A percentile compares a stretch with the other conserved stretches of the same genome.
Conservation (phyloP, 2,888 invertebrate genomes). For the Operophtera brumata region DNA sequence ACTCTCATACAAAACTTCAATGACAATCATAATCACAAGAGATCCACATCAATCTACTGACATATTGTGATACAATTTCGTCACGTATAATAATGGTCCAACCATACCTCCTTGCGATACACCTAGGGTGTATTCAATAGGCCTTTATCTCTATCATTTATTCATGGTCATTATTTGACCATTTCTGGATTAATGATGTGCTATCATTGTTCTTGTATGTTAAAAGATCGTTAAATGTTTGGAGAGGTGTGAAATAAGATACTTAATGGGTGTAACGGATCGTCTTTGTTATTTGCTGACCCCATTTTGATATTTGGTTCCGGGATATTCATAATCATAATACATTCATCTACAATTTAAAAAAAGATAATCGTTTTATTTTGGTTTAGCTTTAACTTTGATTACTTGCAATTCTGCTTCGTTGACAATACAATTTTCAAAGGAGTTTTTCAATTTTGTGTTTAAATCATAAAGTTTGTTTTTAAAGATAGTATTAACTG, state of each 20-base stretch:
- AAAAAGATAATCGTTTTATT: slow-evolving; percentile 18
- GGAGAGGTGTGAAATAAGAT: slow-evolving; percentile 74
- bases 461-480: no score
- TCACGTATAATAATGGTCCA: slow-evolving; percentile 69
- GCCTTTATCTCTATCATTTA: slow-evolving; percentile 70
- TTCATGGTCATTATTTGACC: slow-evolving; percentile 81
- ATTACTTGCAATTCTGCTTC: not conserved
- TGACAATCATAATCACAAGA: slow-evolving; percentile 35
- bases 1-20: slow-evolving; percentile 28
- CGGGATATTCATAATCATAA: slow-evolving; percentile 15
- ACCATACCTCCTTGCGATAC: slow-evolving; percentile 58
- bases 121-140: slow-evolving; percentile 30
- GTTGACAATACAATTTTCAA: not conserved
- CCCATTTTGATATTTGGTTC: slow-evolving; percentile 40
- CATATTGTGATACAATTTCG: slow-evolving; percentile 72
- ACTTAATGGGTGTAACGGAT: slow-evolving; percentile 68
- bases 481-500: no score
- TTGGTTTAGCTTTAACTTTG: not conserved
- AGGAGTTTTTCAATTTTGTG: no score
- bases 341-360: slow-evolving; percentile 7
- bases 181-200: slow-evolving; percentile 76
- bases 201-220: slow-evolving; percentile 70
- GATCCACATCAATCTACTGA: slow-evolving; percentile 55
- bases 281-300: slow-evolving; percentile 47
- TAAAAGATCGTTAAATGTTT: slow-evolving; percentile 64